These are phyloP conservation scores for Microchrysa polita DNA, from an alignment of 2,888 invertebrate genomes.

Conservation along the genomic window DNA sequence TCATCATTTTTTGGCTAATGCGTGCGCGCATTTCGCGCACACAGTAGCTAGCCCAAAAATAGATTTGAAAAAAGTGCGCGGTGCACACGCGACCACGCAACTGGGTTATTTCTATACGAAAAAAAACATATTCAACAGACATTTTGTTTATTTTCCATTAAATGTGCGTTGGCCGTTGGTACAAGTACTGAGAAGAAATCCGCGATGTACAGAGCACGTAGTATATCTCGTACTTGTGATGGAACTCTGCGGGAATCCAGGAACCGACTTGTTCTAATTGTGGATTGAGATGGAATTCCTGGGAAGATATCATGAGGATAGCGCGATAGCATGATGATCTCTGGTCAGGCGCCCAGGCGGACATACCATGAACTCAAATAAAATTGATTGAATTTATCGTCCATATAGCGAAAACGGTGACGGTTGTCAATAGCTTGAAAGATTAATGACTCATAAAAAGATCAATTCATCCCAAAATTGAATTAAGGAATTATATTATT, in stretches of 20 bases:
- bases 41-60: background rate
- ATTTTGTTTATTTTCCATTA: slow-evolving; percentile 16
- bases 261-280: background rate
- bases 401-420: background rate
- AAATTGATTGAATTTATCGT: background rate
- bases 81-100: slow-evolving; percentile 25
- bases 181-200: too few relatives aligned
- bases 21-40: slow-evolving; percentile 13
- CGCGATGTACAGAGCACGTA: background rate
- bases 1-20: background rate
- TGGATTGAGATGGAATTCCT: slow-evolving; percentile 4
- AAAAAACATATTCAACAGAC: too few relatives aligned
- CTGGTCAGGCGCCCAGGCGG: too few relatives aligned
- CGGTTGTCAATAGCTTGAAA: too few relatives aligned
- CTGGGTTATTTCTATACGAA: background rate
- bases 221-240: background rate
- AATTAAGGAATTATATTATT: too few relatives aligned
- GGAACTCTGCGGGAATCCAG: background rate
- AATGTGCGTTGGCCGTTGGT: background rate
- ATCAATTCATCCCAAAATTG: too few relatives aligned
- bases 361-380: background rate
- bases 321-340: too few relatives aligned
- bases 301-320: background rate
- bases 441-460: too few relatives aligned
- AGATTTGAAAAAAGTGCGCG: slow-evolving; percentile 13